Evolutionary conservation across 2,888 invertebrate genomes (phyloP), one percentile per base, ranked within the genome.

Genomic region (Cephus sareptanus): DNA sequence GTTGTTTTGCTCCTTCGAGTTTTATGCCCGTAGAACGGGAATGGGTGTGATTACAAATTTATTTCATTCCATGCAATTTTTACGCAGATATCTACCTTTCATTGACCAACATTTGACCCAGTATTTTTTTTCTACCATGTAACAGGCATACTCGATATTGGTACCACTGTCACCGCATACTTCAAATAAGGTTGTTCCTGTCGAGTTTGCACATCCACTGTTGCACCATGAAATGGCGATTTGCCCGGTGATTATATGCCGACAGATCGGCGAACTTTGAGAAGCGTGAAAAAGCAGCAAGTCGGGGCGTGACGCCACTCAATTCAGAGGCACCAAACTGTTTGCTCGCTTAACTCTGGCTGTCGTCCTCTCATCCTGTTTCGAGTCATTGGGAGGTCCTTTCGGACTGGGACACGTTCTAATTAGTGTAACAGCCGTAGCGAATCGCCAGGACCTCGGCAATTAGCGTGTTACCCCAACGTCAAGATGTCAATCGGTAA

Each of bases 211-310:
- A 9, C 56, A 56, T 56, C 56, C 56, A 78, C 84, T 83, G 85
- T 79, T 85, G 83, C 86, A 79, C 88, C 88, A 86, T 88, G 87
- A 90, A 91, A 90, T 91, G 87, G 84, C 85, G 87, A 89, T 90
- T 90, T 89, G 84, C 83, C 84, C 84, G 88, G 85, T 86, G 89
- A 90, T 90, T 89, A 56, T 56, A 89, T 86, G 82, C 86, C 79
- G 82, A 85, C 85, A 84, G 87, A 89, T 88, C 86, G 83, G 84
- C 83, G 75, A 80, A 84, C 85, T 83, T 85, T 86, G 84, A 86
- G 83, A 85, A 86, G 87, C 88, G 89, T 87, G 87, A 87, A 89
- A 56, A 56, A 86, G 84, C 83, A 83, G 85, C 85, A 88, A 87
- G 89, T 87, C 87, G 86, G 85, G 85, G 84, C 87, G 85, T 85